Evolutionary conservation across 2,888 invertebrate species (phyloP).

Genomic region (Cosmorhoe ocellata): DNA sequence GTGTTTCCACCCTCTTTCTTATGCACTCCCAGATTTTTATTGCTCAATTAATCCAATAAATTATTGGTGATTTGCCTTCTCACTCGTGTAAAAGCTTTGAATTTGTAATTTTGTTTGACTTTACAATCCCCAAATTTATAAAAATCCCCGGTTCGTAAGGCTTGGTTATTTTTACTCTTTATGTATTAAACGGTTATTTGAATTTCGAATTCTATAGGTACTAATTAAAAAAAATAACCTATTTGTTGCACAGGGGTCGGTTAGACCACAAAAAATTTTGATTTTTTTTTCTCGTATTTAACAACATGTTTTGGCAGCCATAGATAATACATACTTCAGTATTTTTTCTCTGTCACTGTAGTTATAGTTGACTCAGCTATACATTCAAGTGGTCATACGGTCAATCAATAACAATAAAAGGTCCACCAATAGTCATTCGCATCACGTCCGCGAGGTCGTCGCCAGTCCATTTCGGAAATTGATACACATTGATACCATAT

Average conservation of each 20-base stretch:
- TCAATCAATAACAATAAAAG: slow-evolving; percentile 76
- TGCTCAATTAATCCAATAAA: slow-evolving; percentile 71
- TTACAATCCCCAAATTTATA: slow-evolving; percentile 3
- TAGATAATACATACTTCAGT: too few species aligned
- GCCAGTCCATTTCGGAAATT: slow-evolving; percentile 76
- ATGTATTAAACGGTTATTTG: too few species aligned
- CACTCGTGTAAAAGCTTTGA: slow-evolving; percentile 46
- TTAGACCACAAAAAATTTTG: too few species aligned
- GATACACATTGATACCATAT: slow-evolving; percentile 55
- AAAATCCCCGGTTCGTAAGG: background rate
- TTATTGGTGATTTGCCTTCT: slow-evolving; percentile 53
- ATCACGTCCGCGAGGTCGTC: slow-evolving; percentile 73
- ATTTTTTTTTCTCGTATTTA: too few species aligned
- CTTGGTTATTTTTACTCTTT: background rate
- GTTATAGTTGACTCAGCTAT: slow-evolving; percentile 28
- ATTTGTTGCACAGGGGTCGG: too few species aligned
- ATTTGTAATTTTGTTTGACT: slow-evolving; percentile 42
- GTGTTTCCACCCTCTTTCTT: slow-evolving; percentile 63
- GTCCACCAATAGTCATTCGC: slow-evolving; percentile 64
- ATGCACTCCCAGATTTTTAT: slow-evolving; percentile 64
- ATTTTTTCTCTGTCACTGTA: slow-evolving; percentile 7
- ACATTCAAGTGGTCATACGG: slow-evolving; percentile 50
- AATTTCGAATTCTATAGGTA: too few species aligned
- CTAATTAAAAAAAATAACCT: too few species aligned
- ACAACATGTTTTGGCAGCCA: too few species aligned